A percentile compares a stretch with the other conserved stretches of the same genome.
Conservation (phyloP, 2,113 vertebrate genomes). For the Abramis brama region DNA sequence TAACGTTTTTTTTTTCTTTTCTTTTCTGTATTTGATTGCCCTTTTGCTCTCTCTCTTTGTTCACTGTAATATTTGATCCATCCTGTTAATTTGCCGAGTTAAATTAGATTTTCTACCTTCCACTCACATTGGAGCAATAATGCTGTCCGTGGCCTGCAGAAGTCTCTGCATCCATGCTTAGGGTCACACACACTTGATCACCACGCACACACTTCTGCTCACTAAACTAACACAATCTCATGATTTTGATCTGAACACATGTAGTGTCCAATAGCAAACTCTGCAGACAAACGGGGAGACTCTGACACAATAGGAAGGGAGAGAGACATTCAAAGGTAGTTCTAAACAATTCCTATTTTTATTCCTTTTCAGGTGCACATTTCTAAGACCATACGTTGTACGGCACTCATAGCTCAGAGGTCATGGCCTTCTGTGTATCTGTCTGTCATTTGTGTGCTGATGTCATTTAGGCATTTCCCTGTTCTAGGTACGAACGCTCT, state of each 20-base stretch:
- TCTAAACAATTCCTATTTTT: neutral
- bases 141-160: slow-evolving; percentile 40
- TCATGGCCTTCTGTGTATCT: neutral
- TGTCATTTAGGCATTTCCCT: slow-evolving; percentile 44
- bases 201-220: slow-evolving; percentile 52
- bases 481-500: slow-evolving; percentile 85
- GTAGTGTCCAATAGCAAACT: slow-evolving; percentile 39
- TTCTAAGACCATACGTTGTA: neutral
- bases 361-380: slow-evolving; percentile 23
- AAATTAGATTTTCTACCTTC: slow-evolving; percentile 36
- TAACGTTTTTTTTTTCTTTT: neutral
- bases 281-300: slow-evolving; percentile 32
- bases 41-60: slow-evolving; percentile 36
- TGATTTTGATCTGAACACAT: slow-evolving; percentile 48
- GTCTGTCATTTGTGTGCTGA: slow-evolving; percentile 1
- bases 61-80: slow-evolving; percentile 44
- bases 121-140: slow-evolving; percentile 35
- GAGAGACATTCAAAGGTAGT: slow-evolving; percentile 49
- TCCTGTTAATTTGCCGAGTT: slow-evolving; percentile 43
- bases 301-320: slow-evolving; percentile 51
- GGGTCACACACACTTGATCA: slow-evolving; percentile 52
- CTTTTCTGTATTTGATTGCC: neutral
- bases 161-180: slow-evolving; percentile 51
- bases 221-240: slow-evolving; percentile 56
- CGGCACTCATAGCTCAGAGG: slow-evolving; percentile 12